Evolutionary conservation across 2,888 invertebrate species (phyloP), one percentile per base, ranked within the genome.

Genomic region (Elgonia sp.): DNA sequence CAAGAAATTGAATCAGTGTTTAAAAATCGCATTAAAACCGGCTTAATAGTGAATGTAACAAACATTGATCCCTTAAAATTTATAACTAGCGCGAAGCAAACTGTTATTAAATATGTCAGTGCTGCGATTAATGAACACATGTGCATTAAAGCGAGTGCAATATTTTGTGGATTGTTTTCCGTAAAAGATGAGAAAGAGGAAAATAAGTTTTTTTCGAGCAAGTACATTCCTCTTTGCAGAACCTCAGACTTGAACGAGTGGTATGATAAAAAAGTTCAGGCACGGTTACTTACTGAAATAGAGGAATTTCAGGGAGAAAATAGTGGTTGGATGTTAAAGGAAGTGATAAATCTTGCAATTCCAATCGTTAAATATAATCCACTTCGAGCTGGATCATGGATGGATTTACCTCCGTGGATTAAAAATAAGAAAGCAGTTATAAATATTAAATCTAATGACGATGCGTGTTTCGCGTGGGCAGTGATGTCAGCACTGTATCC

Each of bases 361-460:
- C 85, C 89, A 80, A 84, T 89, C 8, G 85, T 83, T 21, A 87
- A 84, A 73, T 86, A 63, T 29, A 75, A 82, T 50, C 89, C 88
- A 10, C 20, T 87, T 42, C 60, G 69, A 16, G 84, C 72, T 21
- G 80, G 86, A n/a, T 50, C 53, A 12, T 80, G 16, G n/a, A 83
- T 83, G 4, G 65, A 76, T 75, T 55, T 90, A 55, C 86, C 75
- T 12, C 16, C 16, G 3, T 75, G 40, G 46, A 73, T 83, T 9
- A 55, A 55, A 57, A 40, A 40, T 20, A 76, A 84, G 37, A 53
- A 69, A 62, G 84, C 84, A 14, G 57, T 67, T 20, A 20, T 84
- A 14, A 84, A 84, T 39, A 21, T 70, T 8, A 21, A 53, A n/a
- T 46, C 29, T 10, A 20, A 8, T 0, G 53, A 57, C 72, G 18